Conservation (phyloP, 2,888 invertebrate species). For the Caenorhabditis afra region DNA sequence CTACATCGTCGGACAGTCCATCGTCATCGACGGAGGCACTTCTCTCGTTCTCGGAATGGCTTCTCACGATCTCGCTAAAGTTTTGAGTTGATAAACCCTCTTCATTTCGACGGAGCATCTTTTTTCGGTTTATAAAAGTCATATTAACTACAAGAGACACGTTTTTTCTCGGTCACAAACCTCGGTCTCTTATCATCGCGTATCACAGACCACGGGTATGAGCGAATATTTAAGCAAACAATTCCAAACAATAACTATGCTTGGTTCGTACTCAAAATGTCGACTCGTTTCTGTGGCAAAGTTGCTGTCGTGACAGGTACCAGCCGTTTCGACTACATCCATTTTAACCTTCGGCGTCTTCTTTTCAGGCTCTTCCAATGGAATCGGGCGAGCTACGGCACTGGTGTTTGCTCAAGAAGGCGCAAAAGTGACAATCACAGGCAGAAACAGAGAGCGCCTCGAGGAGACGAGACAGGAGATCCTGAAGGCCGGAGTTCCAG, state of each 20-base stretch:
- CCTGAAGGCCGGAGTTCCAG: constrained; percentile 25
- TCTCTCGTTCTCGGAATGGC: constrained; percentile 26
- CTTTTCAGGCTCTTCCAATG: constrained; percentile 35
- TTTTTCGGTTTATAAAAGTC: too few species aligned
- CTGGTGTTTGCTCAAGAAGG: constrained; percentile 29
- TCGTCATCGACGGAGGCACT: constrained; percentile 44
- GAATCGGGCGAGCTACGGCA: constrained; percentile 36
- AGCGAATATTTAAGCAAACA: neutral
- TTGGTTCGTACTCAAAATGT: constrained; percentile 1
- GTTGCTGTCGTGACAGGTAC: constrained; percentile 34
- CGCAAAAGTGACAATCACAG: constrained; percentile 37
- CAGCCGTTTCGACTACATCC: neutral
- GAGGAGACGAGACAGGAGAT: constrained; percentile 29
- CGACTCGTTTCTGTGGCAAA: constrained; percentile 15
- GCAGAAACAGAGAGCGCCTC: constrained; percentile 26
- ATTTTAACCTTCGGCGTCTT: neutral
- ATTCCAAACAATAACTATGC: neutral
- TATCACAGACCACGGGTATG: neutral
- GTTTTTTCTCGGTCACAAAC: neutral
- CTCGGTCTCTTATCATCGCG: neutral
- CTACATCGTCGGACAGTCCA: constrained; percentile 50
- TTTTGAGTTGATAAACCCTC: constrained; percentile 6
- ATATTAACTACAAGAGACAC: neutral
- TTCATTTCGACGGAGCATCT: neutral
- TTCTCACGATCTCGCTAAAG: constrained; percentile 27